Conservation (phyloP, 2,888 invertebrate species). For the Callyntrura sp. region DNA sequence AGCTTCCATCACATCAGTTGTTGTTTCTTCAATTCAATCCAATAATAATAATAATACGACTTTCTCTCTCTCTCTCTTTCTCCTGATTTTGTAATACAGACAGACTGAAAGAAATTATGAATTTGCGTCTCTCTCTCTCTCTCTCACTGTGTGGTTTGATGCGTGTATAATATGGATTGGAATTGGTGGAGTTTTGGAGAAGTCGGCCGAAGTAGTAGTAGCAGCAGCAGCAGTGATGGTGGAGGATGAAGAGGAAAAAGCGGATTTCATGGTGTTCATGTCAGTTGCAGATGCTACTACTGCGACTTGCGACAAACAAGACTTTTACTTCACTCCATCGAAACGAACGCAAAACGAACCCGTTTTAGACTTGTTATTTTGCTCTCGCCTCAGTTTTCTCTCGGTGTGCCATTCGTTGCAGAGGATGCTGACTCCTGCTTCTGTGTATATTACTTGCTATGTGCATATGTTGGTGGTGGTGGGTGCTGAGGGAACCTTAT, state of each 20-base stretch:
- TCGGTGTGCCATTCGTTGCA: neutral
- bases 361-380: neutral
- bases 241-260: slow-evolving; percentile 72
- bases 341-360: neutral
- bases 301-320: slow-evolving; percentile 54
- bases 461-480: neutral
- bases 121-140: slow-evolving; percentile 11
- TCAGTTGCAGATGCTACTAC: slow-evolving; percentile 78
- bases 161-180: slow-evolving; percentile 69
- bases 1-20: neutral
- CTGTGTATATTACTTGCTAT: neutral
- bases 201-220: neutral
- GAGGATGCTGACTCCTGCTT: neutral
- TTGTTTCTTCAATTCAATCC: neutral
- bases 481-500: no score
- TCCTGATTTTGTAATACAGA: neutral
- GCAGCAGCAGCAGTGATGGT: neutral
- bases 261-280: slow-evolving; percentile 75
- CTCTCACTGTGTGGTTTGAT: slow-evolving; percentile 61
- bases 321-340: slow-evolving; percentile 33
- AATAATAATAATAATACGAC: neutral
- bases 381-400: neutral
- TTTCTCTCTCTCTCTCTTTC: no score
- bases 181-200: slow-evolving; percentile 37
- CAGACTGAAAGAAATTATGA: neutral